Conservation (phyloP, 2,113 vertebrate species). For the Engraulis encrasicolus region DNA sequence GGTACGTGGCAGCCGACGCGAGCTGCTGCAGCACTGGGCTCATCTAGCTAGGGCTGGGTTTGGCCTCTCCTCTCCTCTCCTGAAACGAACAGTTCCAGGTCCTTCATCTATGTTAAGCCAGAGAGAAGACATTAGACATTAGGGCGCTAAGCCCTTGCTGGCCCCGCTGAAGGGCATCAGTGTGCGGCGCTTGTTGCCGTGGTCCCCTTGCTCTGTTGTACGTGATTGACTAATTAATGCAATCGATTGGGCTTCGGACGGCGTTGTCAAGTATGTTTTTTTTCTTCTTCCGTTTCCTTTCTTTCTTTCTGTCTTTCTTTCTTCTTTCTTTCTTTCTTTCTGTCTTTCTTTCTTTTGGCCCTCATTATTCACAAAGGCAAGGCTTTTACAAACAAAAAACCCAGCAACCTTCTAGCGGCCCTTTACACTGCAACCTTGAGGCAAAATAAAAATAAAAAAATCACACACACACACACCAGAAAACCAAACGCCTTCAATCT, state of each 20-base stretch:
- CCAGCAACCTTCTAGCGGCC: too few species aligned
- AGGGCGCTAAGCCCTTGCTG: not conserved
- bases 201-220: not conserved
- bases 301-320: too few species aligned
- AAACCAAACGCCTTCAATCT: not conserved
- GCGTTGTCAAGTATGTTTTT: not conserved
- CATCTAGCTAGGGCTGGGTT: too few species aligned
- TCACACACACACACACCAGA: not conserved
- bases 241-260: not conserved
- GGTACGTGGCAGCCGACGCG: not conserved
- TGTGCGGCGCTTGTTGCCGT: not conserved
- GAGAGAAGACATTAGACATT: not conserved
- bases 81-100: not conserved
- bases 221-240: slow-evolving; percentile 6
- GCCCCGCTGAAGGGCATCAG: not conserved
- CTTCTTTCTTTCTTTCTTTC: too few species aligned
- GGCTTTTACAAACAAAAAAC: not conserved
- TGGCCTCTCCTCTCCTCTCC: not conserved
- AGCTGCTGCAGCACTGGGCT: too few species aligned
- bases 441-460: not conserved
- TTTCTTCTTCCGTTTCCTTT: not conserved
- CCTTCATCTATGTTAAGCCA: not conserved
- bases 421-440: not conserved
- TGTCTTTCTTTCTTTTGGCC: not conserved
- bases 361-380: not conserved